Conservation (phyloP, 2,888 invertebrate genomes). For the Dasypolia templi region DNA sequence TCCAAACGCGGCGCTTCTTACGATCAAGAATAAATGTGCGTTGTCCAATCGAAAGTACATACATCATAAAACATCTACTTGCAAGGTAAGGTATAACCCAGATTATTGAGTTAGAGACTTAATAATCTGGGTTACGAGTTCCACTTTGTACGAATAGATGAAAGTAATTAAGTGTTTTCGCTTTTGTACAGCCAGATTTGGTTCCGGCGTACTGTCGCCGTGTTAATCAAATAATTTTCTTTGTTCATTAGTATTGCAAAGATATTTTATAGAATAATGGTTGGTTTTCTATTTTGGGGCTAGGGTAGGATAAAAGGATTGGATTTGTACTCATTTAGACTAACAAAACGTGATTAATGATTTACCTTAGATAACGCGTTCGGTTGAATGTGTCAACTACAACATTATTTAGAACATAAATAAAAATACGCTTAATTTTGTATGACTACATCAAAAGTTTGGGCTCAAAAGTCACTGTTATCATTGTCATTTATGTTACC, state of each 20-base stretch:
- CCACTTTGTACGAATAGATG: conserved; percentile 78
- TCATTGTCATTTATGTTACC: conserved; percentile 13
- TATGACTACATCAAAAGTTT: background rate
- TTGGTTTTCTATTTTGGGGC: conserved; percentile 2
- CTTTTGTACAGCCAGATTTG: conserved; percentile 82
- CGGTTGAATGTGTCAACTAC: background rate
- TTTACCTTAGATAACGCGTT: conserved; percentile 1
- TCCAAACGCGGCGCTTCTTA: conserved; percentile 33
- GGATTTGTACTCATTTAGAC: background rate
- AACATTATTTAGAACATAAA: background rate
- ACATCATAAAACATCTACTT: conserved; percentile 59
- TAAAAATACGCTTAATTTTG: background rate
- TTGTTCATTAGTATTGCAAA: conserved; percentile 52
- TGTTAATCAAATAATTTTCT: conserved; percentile 60
- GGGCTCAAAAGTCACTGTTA: background rate
- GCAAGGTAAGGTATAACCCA: too few relatives aligned
- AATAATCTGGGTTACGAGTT: conserved; percentile 74
- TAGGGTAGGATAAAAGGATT: background rate
- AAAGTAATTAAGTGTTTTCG: conserved; percentile 86
- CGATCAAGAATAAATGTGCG: conserved; percentile 41
- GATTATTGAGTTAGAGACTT: too few relatives aligned
- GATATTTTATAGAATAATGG: conserved; percentile 10
- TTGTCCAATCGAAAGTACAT: conserved; percentile 67
- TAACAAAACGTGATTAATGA: background rate
- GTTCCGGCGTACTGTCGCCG: conserved; percentile 69